These are phyloP conservation scores for Tetrax tetrax DNA, from an alignment of 2,113 vertebrate genomes.

Conservation along the genomic window DNA sequence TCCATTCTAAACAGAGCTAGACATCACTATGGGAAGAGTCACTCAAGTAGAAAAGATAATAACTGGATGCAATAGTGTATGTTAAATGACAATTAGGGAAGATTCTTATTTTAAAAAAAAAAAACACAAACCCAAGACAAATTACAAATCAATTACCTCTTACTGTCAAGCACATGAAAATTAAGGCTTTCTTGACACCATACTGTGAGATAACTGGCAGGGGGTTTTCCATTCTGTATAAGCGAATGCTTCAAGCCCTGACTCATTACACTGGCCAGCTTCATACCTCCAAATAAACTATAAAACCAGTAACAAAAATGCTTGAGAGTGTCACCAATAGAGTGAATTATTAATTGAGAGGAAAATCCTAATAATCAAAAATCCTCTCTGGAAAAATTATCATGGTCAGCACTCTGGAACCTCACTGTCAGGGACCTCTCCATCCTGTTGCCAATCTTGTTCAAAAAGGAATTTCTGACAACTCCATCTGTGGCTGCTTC, in stretches of 20 bases:
- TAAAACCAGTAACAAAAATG: background rate
- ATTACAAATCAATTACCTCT: slow-evolving; percentile 8
- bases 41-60: background rate
- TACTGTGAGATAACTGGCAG: background rate
- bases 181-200: background rate
- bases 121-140: background rate
- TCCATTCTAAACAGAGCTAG: background rate
- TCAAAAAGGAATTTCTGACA: background rate
- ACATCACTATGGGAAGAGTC: background rate
- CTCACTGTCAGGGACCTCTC: background rate
- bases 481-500: background rate
- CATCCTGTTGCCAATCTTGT: background rate
- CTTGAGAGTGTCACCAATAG: background rate
- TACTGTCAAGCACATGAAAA: slow-evolving; percentile 1
- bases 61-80: background rate
- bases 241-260: background rate
- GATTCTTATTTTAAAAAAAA: background rate
- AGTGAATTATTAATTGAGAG: background rate
- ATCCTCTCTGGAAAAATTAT: background rate
- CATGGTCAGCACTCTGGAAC: background rate
- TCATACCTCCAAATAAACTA: background rate
- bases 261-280: background rate
- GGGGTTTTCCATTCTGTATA: background rate
- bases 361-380: background rate
- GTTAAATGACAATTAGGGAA: slow-evolving; percentile 15